Evolutionary conservation across 2,797 vertebrate species (phyloP).

Genomic region (Catamblyrhynchus diadema): DNA sequence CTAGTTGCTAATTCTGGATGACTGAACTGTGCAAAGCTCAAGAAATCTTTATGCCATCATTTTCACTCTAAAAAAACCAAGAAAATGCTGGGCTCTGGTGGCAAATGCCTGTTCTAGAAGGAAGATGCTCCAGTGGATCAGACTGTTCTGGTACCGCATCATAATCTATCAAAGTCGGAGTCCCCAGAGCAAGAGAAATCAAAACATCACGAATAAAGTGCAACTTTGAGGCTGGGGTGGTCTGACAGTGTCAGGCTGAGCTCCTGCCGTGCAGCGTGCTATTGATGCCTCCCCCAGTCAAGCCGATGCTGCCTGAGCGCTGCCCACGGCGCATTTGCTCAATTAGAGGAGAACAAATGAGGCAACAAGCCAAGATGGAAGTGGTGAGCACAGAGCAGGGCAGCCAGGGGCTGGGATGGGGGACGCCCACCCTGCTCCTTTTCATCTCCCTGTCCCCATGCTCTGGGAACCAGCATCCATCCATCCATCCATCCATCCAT

Average conservation of each 20-base stretch:
- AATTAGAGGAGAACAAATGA: slow-evolving; percentile 49
- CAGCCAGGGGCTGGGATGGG: background rate
- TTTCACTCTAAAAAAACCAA: background rate
- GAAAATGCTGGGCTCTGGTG: background rate
- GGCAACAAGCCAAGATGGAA: slow-evolving; percentile 36
- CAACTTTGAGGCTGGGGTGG: slow-evolving; percentile 23
- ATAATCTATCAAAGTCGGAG: slow-evolving; percentile 43
- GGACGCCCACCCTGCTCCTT: fast-evolving
- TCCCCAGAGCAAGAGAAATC: slow-evolving; percentile 69
- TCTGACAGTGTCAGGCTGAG: background rate
- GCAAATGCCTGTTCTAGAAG: background rate
- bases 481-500: background rate
- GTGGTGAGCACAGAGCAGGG: background rate
- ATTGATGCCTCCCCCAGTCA: slow-evolving; percentile 11
- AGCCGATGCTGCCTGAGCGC: slow-evolving; percentile 33
- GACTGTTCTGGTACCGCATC: background rate
- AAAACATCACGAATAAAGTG: slow-evolving; percentile 58
- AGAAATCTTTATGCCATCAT: background rate
- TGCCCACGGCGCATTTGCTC: slow-evolving; percentile 53
- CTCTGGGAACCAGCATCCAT: fast-evolving
- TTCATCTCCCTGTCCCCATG: fast-evolving
- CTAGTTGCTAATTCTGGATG: slow-evolving; percentile 14
- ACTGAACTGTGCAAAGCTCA: background rate
- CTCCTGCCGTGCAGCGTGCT: background rate
- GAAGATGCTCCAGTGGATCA: slow-evolving; percentile 1